phyloP scores from a whole-genome alignment of 2,888 invertebrate genomes.

The Morpho helenor region DNA sequence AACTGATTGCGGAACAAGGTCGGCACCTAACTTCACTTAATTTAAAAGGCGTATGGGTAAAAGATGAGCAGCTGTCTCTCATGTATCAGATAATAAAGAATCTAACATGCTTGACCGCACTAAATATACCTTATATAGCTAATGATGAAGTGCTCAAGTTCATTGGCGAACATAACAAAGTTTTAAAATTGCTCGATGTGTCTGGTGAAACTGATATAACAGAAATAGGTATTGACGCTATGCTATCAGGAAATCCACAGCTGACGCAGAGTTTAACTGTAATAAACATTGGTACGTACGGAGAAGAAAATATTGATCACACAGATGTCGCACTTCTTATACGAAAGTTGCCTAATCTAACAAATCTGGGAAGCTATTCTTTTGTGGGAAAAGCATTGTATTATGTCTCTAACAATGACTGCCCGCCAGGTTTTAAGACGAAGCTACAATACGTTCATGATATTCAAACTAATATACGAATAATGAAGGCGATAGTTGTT shows the following conservation, averaged over 20 bases:
- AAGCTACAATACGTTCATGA: slow-evolving; percentile 84
- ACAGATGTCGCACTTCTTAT: slow-evolving; percentile 82
- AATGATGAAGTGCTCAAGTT: slow-evolving; percentile 83
- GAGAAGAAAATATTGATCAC: slow-evolving; percentile 83
- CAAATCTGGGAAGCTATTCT: slow-evolving; percentile 82
- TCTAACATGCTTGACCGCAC: slow-evolving; percentile 77
- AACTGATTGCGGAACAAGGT: slow-evolving; percentile 82
- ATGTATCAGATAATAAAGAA: slow-evolving; percentile 81
- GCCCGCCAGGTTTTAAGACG: slow-evolving; percentile 76
- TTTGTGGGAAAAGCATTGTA: slow-evolving; percentile 82
- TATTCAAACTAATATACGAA: slow-evolving; percentile 79
- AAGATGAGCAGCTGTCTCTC: slow-evolving; percentile 82
- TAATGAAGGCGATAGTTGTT: slow-evolving; percentile 78
- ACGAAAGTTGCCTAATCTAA: slow-evolving; percentile 81
- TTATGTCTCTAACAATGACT: slow-evolving; percentile 75
- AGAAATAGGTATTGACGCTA: slow-evolving; percentile 80
- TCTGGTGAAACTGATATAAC: slow-evolving; percentile 86
- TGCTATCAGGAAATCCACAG: slow-evolving; percentile 74
- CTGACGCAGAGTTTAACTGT: slow-evolving; percentile 78
- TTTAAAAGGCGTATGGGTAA: slow-evolving; percentile 86
- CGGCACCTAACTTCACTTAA: slow-evolving; percentile 81
- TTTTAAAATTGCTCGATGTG: slow-evolving; percentile 81
- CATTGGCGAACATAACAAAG: slow-evolving; percentile 75
- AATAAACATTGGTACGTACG: slow-evolving; percentile 84
- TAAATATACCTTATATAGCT: slow-evolving; percentile 85